Base-by-base conservation (phyloP, 2,888 invertebrate species). In the Stenotaenia linearis region DNA sequence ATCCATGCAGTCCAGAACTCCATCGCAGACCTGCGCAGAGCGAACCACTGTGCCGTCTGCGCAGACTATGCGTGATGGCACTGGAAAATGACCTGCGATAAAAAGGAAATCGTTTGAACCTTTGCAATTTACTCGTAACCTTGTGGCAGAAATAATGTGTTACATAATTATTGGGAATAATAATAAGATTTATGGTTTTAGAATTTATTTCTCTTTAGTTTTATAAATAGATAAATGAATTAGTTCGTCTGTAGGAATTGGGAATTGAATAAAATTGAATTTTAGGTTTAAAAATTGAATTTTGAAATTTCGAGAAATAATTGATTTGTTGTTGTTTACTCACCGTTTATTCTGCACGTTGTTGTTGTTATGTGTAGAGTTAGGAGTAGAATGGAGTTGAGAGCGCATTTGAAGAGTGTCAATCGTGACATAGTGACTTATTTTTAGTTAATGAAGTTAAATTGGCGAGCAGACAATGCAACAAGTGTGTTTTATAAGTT, bases 1-100 rank as follows among this genome's bases (percentile, higher is more conserved):
- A 86, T 97, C 97, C 45, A 95, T 94, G 86, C 97, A 98, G 86
- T 97, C 95, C 86, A 96, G 94, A 21, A 93, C 90, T 35, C 94
- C 93, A 86, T 98, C 97, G 86, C 98, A 98, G 9, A 86, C 84
- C 84, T 87, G 86, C 80, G 84, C 83, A 28, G 69, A 69, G 10
- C 69, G 23, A 3, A 69, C 69, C n/a, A 69, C 4, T 28, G 23
- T 69, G 10, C 69, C 69, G 15, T 69, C 69, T 69, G 69, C 69
- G 28, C 69, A 69, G 0, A 69, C 3, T 12, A 69, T 28, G 1
- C 69, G 69, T 4, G 69, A 23, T 12, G 69, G 69, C 0, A n/a
- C 69, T 28, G 69, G 69, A 28, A 69, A 28, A 25, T 69, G 69
- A 69, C 69, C 69, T 69, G n/a, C 1, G 15, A 69, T 69, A 69